phyloP scores from a whole-genome alignment of 2,888 invertebrate species.

The Pyrrhia umbra region DNA sequence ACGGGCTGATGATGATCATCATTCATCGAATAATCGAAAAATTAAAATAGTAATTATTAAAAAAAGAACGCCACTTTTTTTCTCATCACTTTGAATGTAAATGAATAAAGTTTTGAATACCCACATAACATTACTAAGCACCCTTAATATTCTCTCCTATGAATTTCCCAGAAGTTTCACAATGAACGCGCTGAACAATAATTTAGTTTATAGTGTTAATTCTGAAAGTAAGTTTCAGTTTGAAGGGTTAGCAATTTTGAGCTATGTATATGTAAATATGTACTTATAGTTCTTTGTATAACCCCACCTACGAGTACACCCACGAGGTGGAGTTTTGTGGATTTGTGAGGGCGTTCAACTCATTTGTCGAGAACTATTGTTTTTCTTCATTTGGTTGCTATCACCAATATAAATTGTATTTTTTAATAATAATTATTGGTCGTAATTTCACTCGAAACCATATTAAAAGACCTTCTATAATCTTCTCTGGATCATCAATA shows the following conservation, averaged over 20 bases:
- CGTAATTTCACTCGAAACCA: too few relatives aligned
- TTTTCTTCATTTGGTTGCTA: background rate
- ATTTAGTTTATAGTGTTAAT: conserved; percentile 31
- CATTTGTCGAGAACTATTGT: conserved; percentile 13
- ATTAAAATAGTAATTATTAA: too few relatives aligned
- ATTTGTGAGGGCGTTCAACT: conserved; percentile 33
- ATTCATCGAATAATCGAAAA: too few relatives aligned
- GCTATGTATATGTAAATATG: background rate
- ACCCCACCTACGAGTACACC: background rate
- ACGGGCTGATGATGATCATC: too few relatives aligned
- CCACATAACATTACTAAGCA: background rate
- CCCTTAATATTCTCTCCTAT: background rate
- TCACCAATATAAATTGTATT: background rate
- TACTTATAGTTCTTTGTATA: background rate
- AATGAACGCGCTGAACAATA: conserved; percentile 27
- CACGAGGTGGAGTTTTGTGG: conserved; percentile 19
- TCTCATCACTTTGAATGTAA: too few relatives aligned
- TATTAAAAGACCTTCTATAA: too few relatives aligned
- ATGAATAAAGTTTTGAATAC: too few relatives aligned
- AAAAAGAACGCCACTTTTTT: too few relatives aligned
- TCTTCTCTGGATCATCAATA: too few relatives aligned
- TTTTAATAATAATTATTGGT: background rate
- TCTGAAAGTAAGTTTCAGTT: conserved; percentile 28
- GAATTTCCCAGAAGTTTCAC: conserved; percentile 21
- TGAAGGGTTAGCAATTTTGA: conserved; percentile 34